Base-by-base conservation (phyloP, 1,140 invertebrate species). In the Archivesica marissinica region DNA sequence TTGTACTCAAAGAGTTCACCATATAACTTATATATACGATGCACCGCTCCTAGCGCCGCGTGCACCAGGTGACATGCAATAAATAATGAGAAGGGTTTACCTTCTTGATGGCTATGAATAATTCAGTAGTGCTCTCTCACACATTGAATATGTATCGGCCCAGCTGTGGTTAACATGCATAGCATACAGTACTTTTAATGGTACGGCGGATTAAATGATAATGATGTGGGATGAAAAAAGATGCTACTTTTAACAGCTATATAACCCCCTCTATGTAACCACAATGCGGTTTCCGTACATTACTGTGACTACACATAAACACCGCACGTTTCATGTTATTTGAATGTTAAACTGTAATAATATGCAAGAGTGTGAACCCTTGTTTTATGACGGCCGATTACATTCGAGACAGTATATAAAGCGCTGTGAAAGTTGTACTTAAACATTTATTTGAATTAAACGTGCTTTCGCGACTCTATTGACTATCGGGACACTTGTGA, bases 361-460 rank as follows among this genome's bases (percentile, higher is more conserved):
- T 2, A 3, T 28, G 59, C 6, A 25, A 6, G 20, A 9, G 59
- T 35, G 59, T 35, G 59, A n/a, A 35, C 33, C n/a, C 11, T 33
- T 33, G 15, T 64, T 64, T 64, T 64, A 64, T 64, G 59, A 64
- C 30, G 38, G n/a, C 33, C 38, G 59, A 33, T 17, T 64, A 64
- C 59, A 64, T 64, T 64, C 33, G 13, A 59, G 33, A 3, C 25
- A 28, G 6, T 28, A 28, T 9, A 28, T 64, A 13, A 35, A 64
- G n/a, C n/a, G n/a, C 59, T 35, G n/a, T 35, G 59, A 64, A 64
- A 64, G 6, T 64, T 25, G 38, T 64, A 64, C 28, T 15, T 64
- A 33, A 30, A 33, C 33, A 52, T 52, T 52, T 52, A 23, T 52
- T 52, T 52, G 50, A 17, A 11, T 52, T 11, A 3, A 3, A 52